phyloP scores from a whole-genome alignment of 2,113 vertebrate species.

The Gallinago media region DNA sequence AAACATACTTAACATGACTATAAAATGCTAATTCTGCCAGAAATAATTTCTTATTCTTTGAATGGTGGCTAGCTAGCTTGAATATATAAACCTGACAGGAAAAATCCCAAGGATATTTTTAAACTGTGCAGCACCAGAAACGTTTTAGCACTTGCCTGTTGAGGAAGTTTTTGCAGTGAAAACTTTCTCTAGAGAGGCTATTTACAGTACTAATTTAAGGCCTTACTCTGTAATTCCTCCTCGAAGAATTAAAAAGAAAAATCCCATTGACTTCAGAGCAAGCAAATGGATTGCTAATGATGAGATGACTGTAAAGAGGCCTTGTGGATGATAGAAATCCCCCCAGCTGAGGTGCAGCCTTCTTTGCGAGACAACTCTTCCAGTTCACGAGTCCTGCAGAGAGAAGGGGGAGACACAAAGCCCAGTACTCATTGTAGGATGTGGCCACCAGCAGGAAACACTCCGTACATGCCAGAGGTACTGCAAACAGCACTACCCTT shows the following conservation, averaged over 20 bases:
- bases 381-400: no score
- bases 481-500: no score
- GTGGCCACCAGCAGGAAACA: no score
- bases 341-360: no score
- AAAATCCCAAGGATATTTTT: not conserved
- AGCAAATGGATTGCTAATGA: not conserved
- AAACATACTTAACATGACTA: not conserved
- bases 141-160: not conserved
- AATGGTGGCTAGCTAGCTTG: not conserved
- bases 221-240: not conserved
- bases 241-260: not conserved
- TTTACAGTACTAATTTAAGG: not conserved
- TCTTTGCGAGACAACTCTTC: no score
- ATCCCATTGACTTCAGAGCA: not conserved
- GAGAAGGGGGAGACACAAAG: no score
- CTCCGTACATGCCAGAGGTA: no score
- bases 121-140: not conserved
- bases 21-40: not conserved
- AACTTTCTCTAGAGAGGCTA: slow-evolving; percentile 15
- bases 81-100: not conserved
- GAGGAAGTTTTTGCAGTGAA: not conserved
- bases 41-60: not conserved
- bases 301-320: not conserved
- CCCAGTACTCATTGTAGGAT: no score
- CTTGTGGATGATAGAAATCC: no score